Evolutionary conservation across 2,888 invertebrate species (phyloP).

Genomic region (Calliphora vomitoria): DNA sequence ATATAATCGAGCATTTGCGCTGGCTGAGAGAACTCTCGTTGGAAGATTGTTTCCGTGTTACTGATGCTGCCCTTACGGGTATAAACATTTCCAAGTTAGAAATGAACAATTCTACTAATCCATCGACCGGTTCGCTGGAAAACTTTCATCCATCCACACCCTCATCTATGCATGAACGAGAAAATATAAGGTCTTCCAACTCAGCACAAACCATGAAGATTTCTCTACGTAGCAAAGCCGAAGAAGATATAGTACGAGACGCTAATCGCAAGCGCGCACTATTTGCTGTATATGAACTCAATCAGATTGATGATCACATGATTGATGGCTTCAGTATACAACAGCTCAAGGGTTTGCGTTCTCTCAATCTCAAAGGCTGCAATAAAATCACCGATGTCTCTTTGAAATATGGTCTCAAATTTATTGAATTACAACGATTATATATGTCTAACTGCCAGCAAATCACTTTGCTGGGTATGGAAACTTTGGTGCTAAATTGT

Average conservation of each 20-base stretch:
- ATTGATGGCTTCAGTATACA: conserved; percentile 85
- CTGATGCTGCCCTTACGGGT: conserved; percentile 90
- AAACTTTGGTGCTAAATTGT: conserved; percentile 88
- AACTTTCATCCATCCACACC: conserved; percentile 76
- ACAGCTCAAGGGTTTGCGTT: conserved; percentile 86
- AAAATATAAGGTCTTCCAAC: conserved; percentile 73
- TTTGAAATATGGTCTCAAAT: conserved; percentile 88
- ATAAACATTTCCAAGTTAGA: conserved; percentile 83
- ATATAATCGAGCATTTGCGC: conserved; percentile 88
- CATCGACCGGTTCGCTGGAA: conserved; percentile 75
- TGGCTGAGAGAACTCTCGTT: conserved; percentile 87
- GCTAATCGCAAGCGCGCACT: conserved; percentile 88
- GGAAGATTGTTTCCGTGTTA: conserved; percentile 87
- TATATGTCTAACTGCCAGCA: conserved; percentile 89
- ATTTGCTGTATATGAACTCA: conserved; percentile 87
- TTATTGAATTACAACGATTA: conserved; percentile 87
- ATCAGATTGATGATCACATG: conserved; percentile 78
- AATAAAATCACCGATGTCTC: conserved; percentile 90
- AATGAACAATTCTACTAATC: conserved; percentile 71
- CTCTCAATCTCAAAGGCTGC: conserved; percentile 89
- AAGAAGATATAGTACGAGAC: conserved; percentile 89
- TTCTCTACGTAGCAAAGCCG: conserved; percentile 88
- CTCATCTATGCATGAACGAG: conserved; percentile 66
- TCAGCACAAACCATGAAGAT: conserved; percentile 84
- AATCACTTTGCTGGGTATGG: conserved; percentile 88